Conservation (phyloP, 1,140 invertebrate genomes). For the Trinorchestia longiramus region DNA sequence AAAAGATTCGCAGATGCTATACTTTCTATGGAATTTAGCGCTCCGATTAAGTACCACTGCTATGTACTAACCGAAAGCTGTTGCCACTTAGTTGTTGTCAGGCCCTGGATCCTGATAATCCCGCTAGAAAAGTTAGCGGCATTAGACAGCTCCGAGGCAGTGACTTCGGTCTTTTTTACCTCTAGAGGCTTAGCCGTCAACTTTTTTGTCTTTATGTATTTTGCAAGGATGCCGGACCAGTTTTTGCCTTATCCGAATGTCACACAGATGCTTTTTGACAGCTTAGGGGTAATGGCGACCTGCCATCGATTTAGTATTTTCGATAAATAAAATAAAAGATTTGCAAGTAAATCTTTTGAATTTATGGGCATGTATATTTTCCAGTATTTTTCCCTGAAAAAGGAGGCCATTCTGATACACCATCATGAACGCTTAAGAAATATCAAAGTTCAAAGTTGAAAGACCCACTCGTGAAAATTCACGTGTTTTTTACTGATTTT, state of each 20-base stretch:
- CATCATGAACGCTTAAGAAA: too few species aligned
- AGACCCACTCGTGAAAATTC: too few species aligned
- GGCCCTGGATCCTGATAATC: neutral
- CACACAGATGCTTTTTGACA: neutral
- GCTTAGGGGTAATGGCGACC: neutral
- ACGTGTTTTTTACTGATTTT: too few species aligned
- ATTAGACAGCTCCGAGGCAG: slow-evolving; percentile 9
- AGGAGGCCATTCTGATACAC: too few species aligned
- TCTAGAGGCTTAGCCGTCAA: neutral
- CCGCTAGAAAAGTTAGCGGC: slow-evolving; percentile 4
- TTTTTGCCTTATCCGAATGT: neutral
- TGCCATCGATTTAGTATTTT: neutral
- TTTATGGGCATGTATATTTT: neutral
- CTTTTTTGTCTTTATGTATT: neutral
- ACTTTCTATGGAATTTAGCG: neutral
- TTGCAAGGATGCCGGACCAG: neutral
- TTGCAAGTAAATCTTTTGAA: neutral
- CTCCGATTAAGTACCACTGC: neutral
- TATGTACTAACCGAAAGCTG: neutral
- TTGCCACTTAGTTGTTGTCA: slow-evolving; percentile 15
- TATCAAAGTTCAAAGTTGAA: too few species aligned
- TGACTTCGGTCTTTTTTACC: neutral
- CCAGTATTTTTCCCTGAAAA: too few species aligned
- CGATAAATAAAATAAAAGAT: neutral
- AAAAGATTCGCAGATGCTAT: too few species aligned